Base-by-base conservation (phyloP, 2,797 vertebrate species). In the Neopelma chrysocephalum region DNA sequence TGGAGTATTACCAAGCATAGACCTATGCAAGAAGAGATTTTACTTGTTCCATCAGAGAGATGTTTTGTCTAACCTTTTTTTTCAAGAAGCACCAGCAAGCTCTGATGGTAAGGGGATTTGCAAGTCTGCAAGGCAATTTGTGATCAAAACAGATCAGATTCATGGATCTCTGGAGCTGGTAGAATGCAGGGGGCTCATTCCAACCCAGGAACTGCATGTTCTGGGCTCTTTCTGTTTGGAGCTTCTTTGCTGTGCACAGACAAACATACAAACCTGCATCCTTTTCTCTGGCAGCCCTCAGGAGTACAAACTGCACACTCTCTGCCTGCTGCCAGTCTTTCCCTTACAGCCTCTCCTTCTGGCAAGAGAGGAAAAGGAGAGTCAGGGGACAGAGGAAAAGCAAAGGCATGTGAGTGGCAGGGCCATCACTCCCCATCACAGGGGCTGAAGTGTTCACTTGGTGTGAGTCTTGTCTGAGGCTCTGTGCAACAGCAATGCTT, bases 161-260 rank as follows among this genome's bases (percentile, higher is more conserved):
- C 0, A 0, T 34, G 23, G 21, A 54, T 77, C 47, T 87, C 26
- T 0, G 3, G 23, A n/a, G 23, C n/a, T 88, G 26, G 43, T 50
- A 61, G 32, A 89, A 70, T 10, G 8, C 3, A 11, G 13, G 22
- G 64, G 19, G 15, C 29, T 75, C 29, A 26, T 91, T 91, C 40
- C 53, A 87, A 47, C 43, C 12, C 20, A 12, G 8, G 8, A 40
- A 69, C 15, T 62, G 51, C 31, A 23, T 84, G 15, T 94, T 82
- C 40, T 82, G 68, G 53, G 34, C 21, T 80, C 16, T 36, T 66
- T 82, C 23, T 16, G 6, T 64, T 82, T 70, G 71, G 36, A 82
- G 23, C 15, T 86, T 26, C 32, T 75, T 93, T 73, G 19, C 62
- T 57, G 34, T 43, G 15, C 23, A 21, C 40, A 40, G 27, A 10